Evolutionary conservation across 2,797 vertebrate species (phyloP).

Genomic region (Hyperoplus immaculatus): DNA sequence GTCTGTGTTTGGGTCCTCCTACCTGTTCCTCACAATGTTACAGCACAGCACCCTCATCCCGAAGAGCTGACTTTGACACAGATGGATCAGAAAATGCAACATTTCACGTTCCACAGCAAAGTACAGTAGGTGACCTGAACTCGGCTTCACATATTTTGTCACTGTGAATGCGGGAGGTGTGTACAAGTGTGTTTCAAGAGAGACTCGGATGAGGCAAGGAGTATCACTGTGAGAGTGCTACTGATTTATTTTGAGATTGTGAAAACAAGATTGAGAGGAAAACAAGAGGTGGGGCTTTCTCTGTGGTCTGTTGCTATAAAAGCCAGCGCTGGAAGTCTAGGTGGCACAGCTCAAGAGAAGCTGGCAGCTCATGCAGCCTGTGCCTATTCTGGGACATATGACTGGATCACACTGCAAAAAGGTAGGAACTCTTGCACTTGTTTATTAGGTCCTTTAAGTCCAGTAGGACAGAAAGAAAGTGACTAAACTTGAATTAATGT

Average conservation of each 20-base stretch:
- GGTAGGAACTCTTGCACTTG: slow-evolving; percentile 67
- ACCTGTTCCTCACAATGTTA: too few relatives aligned
- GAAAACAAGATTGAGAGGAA: neutral
- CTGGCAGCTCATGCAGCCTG: slow-evolving; percentile 17
- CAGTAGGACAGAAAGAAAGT: neutral
- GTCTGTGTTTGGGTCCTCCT: too few relatives aligned
- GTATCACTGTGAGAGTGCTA: neutral
- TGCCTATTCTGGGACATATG: slow-evolving; percentile 69
- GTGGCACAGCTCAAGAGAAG: slow-evolving; percentile 17
- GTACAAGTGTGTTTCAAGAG: neutral
- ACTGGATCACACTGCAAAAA: slow-evolving; percentile 67
- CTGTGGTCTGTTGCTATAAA: slow-evolving; percentile 62
- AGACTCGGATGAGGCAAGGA: slow-evolving; percentile 13
- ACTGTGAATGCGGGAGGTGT: neutral
- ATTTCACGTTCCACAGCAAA: neutral
- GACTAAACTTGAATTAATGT: neutral
- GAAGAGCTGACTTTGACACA: neutral
- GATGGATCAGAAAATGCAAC: neutral
- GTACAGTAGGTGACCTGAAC: neutral
- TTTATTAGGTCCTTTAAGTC: neutral
- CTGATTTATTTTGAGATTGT: slow-evolving; percentile 11
- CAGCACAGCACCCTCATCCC: too few relatives aligned
- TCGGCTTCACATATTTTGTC: neutral
- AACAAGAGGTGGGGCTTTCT: slow-evolving; percentile 42
- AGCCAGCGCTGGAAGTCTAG: neutral